Evolutionary conservation across 2,888 invertebrate genomes (phyloP).

Genomic region (Rotaria sp.): DNA sequence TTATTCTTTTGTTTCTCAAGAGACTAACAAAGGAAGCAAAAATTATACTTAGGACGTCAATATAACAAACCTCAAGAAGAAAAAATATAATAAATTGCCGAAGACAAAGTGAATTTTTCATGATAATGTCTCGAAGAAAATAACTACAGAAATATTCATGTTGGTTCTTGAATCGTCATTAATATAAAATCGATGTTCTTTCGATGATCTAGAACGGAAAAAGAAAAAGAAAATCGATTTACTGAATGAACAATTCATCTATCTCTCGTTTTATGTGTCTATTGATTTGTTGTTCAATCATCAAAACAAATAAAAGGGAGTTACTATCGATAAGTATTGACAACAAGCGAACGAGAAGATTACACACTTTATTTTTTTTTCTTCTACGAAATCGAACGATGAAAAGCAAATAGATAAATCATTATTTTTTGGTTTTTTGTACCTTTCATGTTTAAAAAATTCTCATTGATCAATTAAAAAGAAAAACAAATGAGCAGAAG

Average conservation of each 20-base stretch:
- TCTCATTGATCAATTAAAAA: background rate
- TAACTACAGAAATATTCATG: no score
- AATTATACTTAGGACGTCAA: background rate
- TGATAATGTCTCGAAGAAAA: no score
- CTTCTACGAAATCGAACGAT: background rate
- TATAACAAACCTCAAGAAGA: background rate
- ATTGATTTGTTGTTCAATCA: slow-evolving; percentile 20
- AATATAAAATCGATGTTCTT: no score
- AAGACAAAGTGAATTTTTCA: background rate
- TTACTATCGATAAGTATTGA: background rate
- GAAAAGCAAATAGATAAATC: background rate
- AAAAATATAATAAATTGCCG: background rate
- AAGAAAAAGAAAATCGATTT: background rate
- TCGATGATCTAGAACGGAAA: background rate
- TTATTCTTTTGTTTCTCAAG: background rate
- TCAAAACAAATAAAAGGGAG: background rate
- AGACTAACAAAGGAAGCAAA: background rate
- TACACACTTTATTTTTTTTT: background rate
- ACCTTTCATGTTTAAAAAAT: background rate
- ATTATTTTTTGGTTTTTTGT: background rate
- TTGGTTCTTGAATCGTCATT: no score
- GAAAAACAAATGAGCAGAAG: background rate
- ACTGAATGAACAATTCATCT: background rate
- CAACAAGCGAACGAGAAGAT: background rate
- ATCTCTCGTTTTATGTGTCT: background rate